Base-by-base conservation (phyloP, 2,888 invertebrate genomes). In the Heliconius ethilla region DNA sequence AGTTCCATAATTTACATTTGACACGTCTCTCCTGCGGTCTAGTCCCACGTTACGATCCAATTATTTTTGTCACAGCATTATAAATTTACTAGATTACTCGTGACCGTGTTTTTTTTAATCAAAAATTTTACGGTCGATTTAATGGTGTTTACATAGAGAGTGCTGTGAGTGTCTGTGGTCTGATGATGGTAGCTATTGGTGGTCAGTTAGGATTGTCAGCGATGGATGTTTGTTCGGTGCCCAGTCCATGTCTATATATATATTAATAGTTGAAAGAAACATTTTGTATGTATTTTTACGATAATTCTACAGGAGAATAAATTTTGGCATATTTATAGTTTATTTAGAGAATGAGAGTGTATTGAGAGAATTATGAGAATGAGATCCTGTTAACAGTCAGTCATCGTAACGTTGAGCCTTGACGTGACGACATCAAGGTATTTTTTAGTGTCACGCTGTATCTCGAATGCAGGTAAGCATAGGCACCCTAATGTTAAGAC, bases 1-100 rank as follows among this genome's bases (percentile, higher is more conserved):
- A 73, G 82, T 77, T 78, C 75, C 81, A 76, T 72, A 69, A 69
- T 69, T 69, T 40, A 45, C 40, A 76, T 81, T 59, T 82, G 67
- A 76, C 59, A 55, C 72, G 72, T 65, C 76, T 75, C 70, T 67
- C 65, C 45, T 63, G n/a, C 59, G 69, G 27, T 76, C 55, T 72
- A 67, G 75, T 83, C 82, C 78, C 82, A 82, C 82, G 83, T 72
- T 77, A 70, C 78, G 76, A 76, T 55, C 78, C 67, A 80, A 79
- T 83, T 80, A 81, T 72, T 82, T 76, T 77, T 75, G 80, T 77
- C 76, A 82, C 82, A 82, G 81, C 72, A 75, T 80, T 79, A 78
- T 77, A 75, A 77, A 33, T 78, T 59, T 59, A 72, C 72, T 33
- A 69, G 75, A 29, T 75, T 75, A 75, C 51, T 9, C 25, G 73